Evolutionary conservation across 1,140 invertebrate genomes (phyloP), one percentile per base, ranked within the genome.

Genomic region (Heliconius hewitsoni): DNA sequence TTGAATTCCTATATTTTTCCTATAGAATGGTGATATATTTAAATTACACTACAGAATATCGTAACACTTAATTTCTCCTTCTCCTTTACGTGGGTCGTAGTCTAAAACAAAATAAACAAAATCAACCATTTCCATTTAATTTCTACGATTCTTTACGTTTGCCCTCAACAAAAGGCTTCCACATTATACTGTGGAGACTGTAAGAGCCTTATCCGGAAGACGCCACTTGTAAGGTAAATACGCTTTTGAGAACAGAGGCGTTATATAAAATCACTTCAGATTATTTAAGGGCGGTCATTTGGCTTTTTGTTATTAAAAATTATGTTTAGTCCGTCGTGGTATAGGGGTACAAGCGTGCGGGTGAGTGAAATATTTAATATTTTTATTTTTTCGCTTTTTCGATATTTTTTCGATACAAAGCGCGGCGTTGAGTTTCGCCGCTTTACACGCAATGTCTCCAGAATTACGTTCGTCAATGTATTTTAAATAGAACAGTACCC

Each of bases 211-310:
- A 91, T 89, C 87, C 92, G 92, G 92, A 93, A 93, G 90, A 91
- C 83, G 84, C 85, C 87, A 90, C 91, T 93, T 91, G 90, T 92
- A 88, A 91, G 89, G 90, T 91, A 90, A 91, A 91, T 91, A 89
- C 87, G 74, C 83, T 77, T 92, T 90, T 85, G 74, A 82, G 78
- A 83, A 82, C 82, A 83, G 82, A 87, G 74, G 82, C 86, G 86
- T 85, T 79, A 81, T 76, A 80, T 81, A 77, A 85, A 84, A 82
- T 84, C 83, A 84, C 72, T 73, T 83, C 76, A 78, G 42, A 50
- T 77, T n/a, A 70, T 76, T 60, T 60, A 30, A 55, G 70, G 71
- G 42, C 57, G 76, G 75, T 77, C 75, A 77, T 9, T 77, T 77
- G 18, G 57, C 3, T 27, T 72, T 46, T 27, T 66, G 57, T 27